Conservation (phyloP, 2,797 vertebrate species). For the Scarus forsteni region DNA sequence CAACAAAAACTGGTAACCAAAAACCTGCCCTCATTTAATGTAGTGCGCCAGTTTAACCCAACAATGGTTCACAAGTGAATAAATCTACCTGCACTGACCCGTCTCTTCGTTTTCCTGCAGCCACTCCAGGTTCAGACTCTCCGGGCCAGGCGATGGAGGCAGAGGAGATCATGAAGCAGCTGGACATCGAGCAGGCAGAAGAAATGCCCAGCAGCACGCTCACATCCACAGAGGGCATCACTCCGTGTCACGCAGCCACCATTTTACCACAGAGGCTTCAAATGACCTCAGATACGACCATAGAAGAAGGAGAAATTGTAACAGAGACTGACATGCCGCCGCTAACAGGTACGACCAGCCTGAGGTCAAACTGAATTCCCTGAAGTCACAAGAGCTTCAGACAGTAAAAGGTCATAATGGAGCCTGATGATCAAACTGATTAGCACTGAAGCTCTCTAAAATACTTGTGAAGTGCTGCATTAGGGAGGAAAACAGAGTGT, state of each 20-base stretch:
- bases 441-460: too few species aligned
- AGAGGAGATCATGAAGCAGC: constrained; percentile 97
- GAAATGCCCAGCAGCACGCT: constrained; percentile 93
- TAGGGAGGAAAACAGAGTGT: too few species aligned
- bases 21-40: constrained; percentile 42
- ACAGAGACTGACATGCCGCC: constrained; percentile 92
- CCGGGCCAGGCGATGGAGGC: constrained; percentile 95
- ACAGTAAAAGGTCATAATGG: too few species aligned
- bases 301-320: constrained; percentile 89
- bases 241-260: constrained; percentile 82
- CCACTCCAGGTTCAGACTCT: constrained; percentile 94
- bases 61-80: too few species aligned
- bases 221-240: constrained; percentile 78
- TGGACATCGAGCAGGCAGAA: constrained; percentile 95
- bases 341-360: constrained; percentile 80
- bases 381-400: background rate
- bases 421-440: too few species aligned
- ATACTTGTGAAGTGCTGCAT: too few species aligned
- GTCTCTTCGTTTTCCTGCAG: constrained; percentile 59
- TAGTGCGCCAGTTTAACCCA: too few species aligned
- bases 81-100: background rate
- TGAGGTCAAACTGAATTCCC: background rate
- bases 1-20: constrained; percentile 95
- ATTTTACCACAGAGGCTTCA: constrained; percentile 77
- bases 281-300: constrained; percentile 76